Evolutionary conservation across 2,888 invertebrate genomes (phyloP), one percentile per base, ranked within the genome.

Genomic region (Hesperia comma): DNA sequence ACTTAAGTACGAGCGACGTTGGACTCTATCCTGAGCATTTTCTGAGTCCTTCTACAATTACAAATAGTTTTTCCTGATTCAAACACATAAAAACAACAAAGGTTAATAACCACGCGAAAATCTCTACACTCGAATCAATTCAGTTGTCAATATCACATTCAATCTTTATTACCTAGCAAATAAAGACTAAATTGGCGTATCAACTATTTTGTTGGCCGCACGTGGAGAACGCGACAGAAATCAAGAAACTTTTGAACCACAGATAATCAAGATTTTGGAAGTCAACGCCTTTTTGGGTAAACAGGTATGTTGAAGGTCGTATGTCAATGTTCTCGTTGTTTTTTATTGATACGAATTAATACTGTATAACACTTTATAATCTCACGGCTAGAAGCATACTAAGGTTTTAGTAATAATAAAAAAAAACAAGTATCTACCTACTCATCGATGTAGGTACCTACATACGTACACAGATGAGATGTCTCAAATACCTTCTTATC

Each of bases 241-340:
- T 57, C 49, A 62, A 61, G 61, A 55, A 49, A 12, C 40, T 53
- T 51, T 78, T 80, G 78, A 78, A 78, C 76, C 75, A 67, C 51
- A 74, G 74, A 73, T 75, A 74, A 77, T 79, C 72, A 75, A 79
- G 77, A 77, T 76, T 64, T 64, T 70, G 62, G 69, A 75, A 78
- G 83, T 83, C 83, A 82, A 79, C 75, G 81, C 70, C 81, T 83
- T 74, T 72, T 64, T 70, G 71, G 71, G 70, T 68, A 73, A 70
- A 72, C 72, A 77, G 71, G 74, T 67, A 63, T 51, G 21, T 6
- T 63, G 37, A 71, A 79, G 80, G 78, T 79, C 77, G 71, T 58
- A 5, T 10, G 19, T 19, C 12, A 43, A 43, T 43, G 3, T 41
- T 41, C 17, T 55, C 70, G 67, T 46, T 12, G 4, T 41, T 2